phyloP scores from a whole-genome alignment of 2,797 vertebrate species.

The Pitangus sulphuratus region DNA sequence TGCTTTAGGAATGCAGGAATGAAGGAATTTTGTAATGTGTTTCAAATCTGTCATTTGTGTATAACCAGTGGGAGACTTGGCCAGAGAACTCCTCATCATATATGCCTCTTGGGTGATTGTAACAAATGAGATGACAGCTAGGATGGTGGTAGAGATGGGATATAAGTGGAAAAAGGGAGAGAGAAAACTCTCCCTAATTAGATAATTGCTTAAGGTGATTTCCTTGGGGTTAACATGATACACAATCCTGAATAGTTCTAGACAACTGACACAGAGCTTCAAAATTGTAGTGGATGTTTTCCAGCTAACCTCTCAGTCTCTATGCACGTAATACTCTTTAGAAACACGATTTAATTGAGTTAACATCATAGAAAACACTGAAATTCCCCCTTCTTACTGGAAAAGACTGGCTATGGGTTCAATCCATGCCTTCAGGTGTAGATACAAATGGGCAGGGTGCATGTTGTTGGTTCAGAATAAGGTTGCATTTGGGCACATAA shows the following conservation, averaged over 20 bases:
- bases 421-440: background rate
- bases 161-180: background rate
- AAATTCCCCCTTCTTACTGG: background rate
- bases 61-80: conserved; percentile 11
- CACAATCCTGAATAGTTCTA: background rate
- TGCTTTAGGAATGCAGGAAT: conserved; percentile 5
- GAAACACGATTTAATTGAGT: background rate
- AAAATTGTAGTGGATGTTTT: background rate
- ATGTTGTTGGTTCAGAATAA: background rate
- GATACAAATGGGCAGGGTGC: background rate
- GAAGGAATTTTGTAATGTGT: conserved; percentile 23
- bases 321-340: fast-evolving
- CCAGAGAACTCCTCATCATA: background rate
- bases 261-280: background rate
- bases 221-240: background rate
- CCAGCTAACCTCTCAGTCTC: background rate
- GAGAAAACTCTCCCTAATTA: conserved; percentile 21
- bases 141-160: background rate
- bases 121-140: conserved; percentile 49
- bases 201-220: conserved; percentile 21
- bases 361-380: background rate
- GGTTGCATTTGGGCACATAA: background rate
- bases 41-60: conserved; percentile 31
- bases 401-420: background rate
- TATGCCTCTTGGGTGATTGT: conserved; percentile 1